Conservation (phyloP, 2,888 invertebrate species). For the Disparrhopalites patrizii region DNA sequence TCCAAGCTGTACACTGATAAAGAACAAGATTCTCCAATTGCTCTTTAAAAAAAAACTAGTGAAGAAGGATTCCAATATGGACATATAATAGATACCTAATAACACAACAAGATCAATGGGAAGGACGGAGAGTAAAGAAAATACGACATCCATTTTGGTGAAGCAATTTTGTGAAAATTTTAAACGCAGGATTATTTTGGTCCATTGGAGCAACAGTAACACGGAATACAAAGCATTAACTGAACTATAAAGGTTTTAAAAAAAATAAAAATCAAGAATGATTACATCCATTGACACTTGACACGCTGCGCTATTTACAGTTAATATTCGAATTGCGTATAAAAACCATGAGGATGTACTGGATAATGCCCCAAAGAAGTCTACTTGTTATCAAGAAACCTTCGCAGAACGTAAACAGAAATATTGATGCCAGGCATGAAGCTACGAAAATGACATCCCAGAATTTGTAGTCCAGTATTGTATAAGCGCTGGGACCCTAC, state of each 20-base stretch:
- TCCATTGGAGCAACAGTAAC: constrained; percentile 40
- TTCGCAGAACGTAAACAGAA: constrained; percentile 42
- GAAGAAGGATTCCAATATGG: neutral
- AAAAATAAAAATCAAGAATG: neutral
- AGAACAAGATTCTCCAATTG: neutral
- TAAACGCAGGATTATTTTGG: constrained; percentile 39
- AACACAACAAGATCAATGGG: constrained; percentile 42
- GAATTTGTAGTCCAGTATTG: constrained; percentile 33
- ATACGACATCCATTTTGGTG: constrained; percentile 38
- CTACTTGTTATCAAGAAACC: constrained; percentile 41
- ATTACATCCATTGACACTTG: neutral
- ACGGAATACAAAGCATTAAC: constrained; percentile 42
- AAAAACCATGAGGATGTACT: no score
- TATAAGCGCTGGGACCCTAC: constrained; percentile 8
- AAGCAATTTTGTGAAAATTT: constrained; percentile 43
- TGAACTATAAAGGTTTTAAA: constrained; percentile 15
- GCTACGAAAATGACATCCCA: constrained; percentile 35
- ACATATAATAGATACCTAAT: constrained; percentile 11
- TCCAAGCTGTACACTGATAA: constrained; percentile 33
- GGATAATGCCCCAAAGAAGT: constrained; percentile 40
- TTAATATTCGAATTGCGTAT: neutral
- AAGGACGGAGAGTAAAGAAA: constrained; percentile 39
- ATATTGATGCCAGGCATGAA: constrained; percentile 40
- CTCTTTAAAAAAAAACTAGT: neutral
- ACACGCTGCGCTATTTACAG: no score